Percentiles rank a stretch among this genome's conserved stretches.
Evolutionary conservation across 1,140 invertebrate species (phyloP).

Genomic region (Ceratosolen solmsi): DNA sequence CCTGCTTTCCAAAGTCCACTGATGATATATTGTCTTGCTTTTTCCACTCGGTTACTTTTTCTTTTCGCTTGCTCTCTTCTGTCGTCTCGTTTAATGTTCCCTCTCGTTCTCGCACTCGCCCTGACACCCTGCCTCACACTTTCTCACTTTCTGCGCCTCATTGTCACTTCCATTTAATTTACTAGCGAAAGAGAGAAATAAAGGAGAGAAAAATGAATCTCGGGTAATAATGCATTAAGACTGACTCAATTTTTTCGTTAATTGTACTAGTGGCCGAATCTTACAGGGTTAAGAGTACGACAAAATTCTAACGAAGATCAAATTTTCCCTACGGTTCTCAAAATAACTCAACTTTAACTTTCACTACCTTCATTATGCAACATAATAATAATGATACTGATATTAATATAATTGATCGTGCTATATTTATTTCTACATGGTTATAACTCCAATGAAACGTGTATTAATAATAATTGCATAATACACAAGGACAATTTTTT

Average conservation of each 20-base stretch:
- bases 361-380: too few species aligned
- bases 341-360: too few species aligned
- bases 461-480: too few species aligned
- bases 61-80: not conserved
- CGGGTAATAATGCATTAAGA: not conserved
- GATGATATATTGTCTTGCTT: constrained; percentile 47
- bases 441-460: too few species aligned
- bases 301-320: too few species aligned
- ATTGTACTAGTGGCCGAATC: too few species aligned
- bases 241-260: constrained; percentile 4
- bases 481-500: too few species aligned
- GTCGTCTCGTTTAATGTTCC: constrained; percentile 16
- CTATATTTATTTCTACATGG: too few species aligned
- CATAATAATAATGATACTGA: too few species aligned
- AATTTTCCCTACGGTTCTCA: too few species aligned
- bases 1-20: not conserved
- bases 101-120: not conserved
- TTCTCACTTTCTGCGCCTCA: not conserved
- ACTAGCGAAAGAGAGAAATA: not conserved
- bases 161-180: constrained; percentile 28
- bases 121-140: not conserved
- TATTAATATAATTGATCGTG: too few species aligned
- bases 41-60: constrained; percentile 48
- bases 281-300: too few species aligned
- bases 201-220: not conserved